Evolutionary conservation across 2,888 invertebrate species (phyloP).

Genomic region (Macaria liturata): DNA sequence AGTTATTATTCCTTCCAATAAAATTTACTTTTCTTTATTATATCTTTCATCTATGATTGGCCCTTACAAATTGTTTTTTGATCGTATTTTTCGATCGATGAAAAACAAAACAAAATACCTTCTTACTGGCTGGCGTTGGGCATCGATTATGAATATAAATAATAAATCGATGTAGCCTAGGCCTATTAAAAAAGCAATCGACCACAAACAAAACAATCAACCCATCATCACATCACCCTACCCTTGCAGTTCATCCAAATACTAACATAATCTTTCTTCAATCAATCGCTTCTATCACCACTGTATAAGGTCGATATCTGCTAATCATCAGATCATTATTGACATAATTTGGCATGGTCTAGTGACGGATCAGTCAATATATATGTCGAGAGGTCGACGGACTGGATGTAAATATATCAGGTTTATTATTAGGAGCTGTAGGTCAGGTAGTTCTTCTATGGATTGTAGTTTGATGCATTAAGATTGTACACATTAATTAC

Average conservation of each 20-base stretch:
- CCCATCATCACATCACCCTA: not conserved
- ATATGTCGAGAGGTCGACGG: constrained; percentile 40
- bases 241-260: constrained; percentile 6
- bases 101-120: too few species aligned
- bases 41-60: too few species aligned
- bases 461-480: constrained; percentile 2
- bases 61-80: too few species aligned
- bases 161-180: too few species aligned
- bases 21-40: too few species aligned
- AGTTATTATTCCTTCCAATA: too few species aligned
- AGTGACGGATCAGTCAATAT: constrained; percentile 34
- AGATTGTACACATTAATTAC: not conserved
- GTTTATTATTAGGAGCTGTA: constrained; percentile 29
- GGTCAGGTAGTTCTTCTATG: constrained; percentile 23
- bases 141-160: too few species aligned
- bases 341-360: constrained; percentile 31
- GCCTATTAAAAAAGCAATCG: not conserved
- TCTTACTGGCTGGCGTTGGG: too few species aligned
- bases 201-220: not conserved
- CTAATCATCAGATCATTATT: constrained; percentile 17
- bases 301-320: constrained; percentile 7
- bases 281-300: constrained; percentile 5
- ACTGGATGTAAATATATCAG: constrained; percentile 34
- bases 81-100: too few species aligned
- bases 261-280: not conserved